Evolutionary conservation across 2,797 vertebrate species (phyloP).

Genomic region (Pseudochromis fuscus): DNA sequence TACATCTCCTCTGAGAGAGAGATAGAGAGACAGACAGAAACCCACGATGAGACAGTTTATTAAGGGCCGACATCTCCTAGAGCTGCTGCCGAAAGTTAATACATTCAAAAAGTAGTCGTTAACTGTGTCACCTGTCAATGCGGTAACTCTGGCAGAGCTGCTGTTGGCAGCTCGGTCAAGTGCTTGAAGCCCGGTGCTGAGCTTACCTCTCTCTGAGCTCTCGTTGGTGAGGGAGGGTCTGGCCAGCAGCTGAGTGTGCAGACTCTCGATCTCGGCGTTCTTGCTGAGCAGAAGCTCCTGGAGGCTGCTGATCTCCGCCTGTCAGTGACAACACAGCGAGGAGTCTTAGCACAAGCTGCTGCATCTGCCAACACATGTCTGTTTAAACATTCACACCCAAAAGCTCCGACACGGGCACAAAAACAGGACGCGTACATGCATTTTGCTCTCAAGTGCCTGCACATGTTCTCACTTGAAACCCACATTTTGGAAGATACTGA

Average conservation of each 20-base stretch:
- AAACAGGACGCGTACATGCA: constrained; percentile 16
- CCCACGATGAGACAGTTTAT: constrained; percentile 51
- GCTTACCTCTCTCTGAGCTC: constrained; percentile 90
- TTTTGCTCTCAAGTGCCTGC: constrained; percentile 16
- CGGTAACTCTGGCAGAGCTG: constrained; percentile 23
- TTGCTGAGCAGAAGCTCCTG: constrained; percentile 93
- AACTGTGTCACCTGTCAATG: constrained; percentile 42
- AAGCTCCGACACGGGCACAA: constrained; percentile 3
- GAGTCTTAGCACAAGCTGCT: constrained; percentile 11
- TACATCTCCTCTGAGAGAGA: constrained; percentile 85
- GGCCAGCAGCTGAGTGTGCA: constrained; percentile 91
- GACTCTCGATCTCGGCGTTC: constrained; percentile 92
- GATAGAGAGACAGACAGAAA: constrained; percentile 75
- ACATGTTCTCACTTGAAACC: constrained; percentile 6
- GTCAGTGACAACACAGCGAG: constrained; percentile 55
- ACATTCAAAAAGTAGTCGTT: constrained; percentile 43
- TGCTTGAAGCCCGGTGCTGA: constrained; percentile 16
- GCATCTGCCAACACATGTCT: constrained; percentile 17
- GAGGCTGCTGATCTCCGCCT: constrained; percentile 95
- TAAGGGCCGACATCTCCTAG: constrained; percentile 28
- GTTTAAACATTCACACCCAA: constrained; percentile 18
- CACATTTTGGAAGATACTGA: not conserved
- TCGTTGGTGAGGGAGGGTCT: constrained; percentile 85
- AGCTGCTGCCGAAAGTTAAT: constrained; percentile 45
- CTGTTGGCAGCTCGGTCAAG: constrained; percentile 12